Conservation (phyloP, 2,797 vertebrate genomes). For the Diplodus puntazzo region DNA sequence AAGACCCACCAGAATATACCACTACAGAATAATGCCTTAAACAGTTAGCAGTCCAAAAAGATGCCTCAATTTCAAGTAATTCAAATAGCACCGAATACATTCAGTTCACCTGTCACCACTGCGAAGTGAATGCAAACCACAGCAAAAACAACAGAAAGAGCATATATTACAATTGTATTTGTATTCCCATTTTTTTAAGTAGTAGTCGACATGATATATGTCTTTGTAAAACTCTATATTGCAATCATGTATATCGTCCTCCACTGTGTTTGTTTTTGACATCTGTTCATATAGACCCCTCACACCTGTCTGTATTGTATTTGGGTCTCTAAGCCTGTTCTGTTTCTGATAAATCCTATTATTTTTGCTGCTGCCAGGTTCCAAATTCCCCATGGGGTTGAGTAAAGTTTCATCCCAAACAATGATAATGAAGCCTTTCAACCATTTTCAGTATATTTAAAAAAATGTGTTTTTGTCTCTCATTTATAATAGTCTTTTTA, state of each 20-base stretch:
- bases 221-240: background rate
- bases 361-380: constrained; percentile 5
- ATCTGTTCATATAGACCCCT: background rate
- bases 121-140: background rate
- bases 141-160: background rate
- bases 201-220: background rate
- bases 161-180: background rate
- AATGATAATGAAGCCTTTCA: constrained; percentile 4
- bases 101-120: background rate
- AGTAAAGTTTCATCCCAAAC: constrained; percentile 16
- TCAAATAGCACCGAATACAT: background rate
- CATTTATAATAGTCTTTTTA: constrained; percentile 10
- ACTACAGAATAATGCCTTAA: no score
- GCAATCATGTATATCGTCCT: background rate
- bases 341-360: constrained; percentile 10
- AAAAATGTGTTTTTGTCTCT: constrained; percentile 1
- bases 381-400: constrained; percentile 5
- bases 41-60: no score
- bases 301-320: constrained; percentile 9
- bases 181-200: background rate
- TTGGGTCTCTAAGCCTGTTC: background rate
- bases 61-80: background rate
- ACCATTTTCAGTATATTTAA: constrained; percentile 10
- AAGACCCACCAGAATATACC: no score
- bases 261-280: background rate